Conservation (phyloP, 1,140 invertebrate genomes). For the Semibalanus balanoides region DNA sequence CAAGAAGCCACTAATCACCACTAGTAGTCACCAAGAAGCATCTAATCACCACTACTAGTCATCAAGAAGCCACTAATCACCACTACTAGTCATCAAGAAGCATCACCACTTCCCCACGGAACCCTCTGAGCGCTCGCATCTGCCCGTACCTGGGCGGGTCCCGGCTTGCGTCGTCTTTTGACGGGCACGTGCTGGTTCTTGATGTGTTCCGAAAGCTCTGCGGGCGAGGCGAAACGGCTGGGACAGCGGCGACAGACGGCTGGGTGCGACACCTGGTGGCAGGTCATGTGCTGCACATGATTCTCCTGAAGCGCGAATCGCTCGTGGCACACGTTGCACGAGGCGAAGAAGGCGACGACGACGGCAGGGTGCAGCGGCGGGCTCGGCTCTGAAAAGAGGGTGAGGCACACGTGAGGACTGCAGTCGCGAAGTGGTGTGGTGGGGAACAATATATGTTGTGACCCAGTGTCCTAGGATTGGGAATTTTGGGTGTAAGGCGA, state of each 20-base stretch:
- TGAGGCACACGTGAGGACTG: too few species aligned
- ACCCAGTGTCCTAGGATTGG: too few species aligned
- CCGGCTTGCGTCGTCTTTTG: neutral
- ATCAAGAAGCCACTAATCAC: too few species aligned
- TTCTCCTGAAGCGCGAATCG: neutral
- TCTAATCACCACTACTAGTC: too few species aligned
- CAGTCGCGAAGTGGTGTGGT: too few species aligned
- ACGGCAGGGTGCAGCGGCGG: neutral
- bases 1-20: too few species aligned
- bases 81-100: too few species aligned
- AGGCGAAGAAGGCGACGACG: neutral
- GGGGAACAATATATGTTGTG: too few species aligned
- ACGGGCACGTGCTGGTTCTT: neutral
- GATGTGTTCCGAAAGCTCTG: neutral
- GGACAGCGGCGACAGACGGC: neutral
- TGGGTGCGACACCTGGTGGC: neutral
- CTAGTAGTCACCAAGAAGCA: too few species aligned
- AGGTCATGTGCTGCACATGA: neutral
- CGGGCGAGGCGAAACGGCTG: neutral
- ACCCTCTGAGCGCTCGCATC: too few species aligned
- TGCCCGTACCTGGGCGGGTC: neutral
- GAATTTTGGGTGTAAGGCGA: too few species aligned
- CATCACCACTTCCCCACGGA: too few species aligned
- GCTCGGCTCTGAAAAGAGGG: neutral
- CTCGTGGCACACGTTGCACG: neutral